Conservation (phyloP, 2,113 vertebrate species). For the Mesocricetus auratus region DNA sequence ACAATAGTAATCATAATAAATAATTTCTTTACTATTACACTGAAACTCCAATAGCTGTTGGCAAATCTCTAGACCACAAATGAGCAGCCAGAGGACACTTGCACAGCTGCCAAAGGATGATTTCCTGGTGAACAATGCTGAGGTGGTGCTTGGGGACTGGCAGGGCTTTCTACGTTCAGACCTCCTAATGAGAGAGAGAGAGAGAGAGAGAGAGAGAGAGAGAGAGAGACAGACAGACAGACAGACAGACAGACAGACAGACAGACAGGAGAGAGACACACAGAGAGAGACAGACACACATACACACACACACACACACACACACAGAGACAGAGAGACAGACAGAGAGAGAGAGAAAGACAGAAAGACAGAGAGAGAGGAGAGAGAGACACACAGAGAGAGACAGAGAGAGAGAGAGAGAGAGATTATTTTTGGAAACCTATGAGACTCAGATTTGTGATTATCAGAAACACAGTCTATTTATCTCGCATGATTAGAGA, state of each 20-base stretch:
- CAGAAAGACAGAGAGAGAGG: no score
- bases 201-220: no score
- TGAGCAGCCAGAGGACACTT: background rate
- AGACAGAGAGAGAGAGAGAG: constrained; percentile 45
- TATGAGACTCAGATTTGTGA: background rate
- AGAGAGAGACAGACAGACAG: no score
- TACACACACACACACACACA: no score
- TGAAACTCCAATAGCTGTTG: constrained; percentile 20
- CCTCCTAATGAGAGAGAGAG: constrained; percentile 54
- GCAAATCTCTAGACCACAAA: constrained; percentile 35
- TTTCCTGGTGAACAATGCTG: background rate
- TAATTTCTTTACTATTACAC: background rate
- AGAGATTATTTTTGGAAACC: no score
- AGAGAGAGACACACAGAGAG: no score
- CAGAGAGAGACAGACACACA: no score
- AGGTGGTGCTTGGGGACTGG: background rate
- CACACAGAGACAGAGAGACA: no score
- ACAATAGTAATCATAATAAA: background rate
- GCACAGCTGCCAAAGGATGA: background rate
- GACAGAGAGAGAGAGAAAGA: no score
- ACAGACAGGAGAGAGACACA: no score
- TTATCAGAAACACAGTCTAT: constrained; percentile 11
- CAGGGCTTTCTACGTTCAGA: background rate
- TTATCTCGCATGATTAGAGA: background rate
- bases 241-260: no score